Evolutionary conservation across 2,797 vertebrate species (phyloP), one percentile per base, ranked within the genome.

Genomic region (Kryptopterus vitreolus): DNA sequence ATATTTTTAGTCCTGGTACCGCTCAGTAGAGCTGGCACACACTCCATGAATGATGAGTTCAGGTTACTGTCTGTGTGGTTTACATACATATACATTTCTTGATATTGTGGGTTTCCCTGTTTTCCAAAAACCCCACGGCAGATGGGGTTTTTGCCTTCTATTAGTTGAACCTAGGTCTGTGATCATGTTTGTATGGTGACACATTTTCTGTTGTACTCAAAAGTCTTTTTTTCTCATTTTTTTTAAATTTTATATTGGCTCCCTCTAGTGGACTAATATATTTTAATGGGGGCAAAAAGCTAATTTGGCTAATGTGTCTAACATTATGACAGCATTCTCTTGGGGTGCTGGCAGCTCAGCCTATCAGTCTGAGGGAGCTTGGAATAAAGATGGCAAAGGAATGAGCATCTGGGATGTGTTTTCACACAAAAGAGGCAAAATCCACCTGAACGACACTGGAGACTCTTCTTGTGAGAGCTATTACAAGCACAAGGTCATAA

Each of bases 291-390:
- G 66, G 13, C 20, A 29, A n/a, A n/a, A n/a, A n/a, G n/a, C n/a
- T n/a, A n/a, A n/a, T n/a, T n/a, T n/a, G n/a, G n/a, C n/a, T n/a
- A n/a, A n/a, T 74, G 8, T 66, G 33, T 75, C 1, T 78, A 26
- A 31, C 38, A 29, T 31, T 55, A 16, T 68, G 46, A 76, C 78
- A 98, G 96, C 93, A 33, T 98, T 98, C 88, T 92, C 95, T 7
- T 97, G 96, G 96, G 96, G 96, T 0, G 94, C 92, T 6, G 96
- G 96, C 72, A 96, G 94, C 57, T 97, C 97, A 0, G 96, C 97
- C 6, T 97, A 96, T 87, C 96, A 98, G 91, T 97, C 95, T 0
- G 96, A 98, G 87, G 96, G 96, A 7, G 96, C 96, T 9, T 98
- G 96, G 96, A 94, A 98, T 87, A 88, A 89, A 18, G 96, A 96